Base-by-base conservation (phyloP, 2,113 vertebrate species). In the Aptenodytes patagonicus region DNA sequence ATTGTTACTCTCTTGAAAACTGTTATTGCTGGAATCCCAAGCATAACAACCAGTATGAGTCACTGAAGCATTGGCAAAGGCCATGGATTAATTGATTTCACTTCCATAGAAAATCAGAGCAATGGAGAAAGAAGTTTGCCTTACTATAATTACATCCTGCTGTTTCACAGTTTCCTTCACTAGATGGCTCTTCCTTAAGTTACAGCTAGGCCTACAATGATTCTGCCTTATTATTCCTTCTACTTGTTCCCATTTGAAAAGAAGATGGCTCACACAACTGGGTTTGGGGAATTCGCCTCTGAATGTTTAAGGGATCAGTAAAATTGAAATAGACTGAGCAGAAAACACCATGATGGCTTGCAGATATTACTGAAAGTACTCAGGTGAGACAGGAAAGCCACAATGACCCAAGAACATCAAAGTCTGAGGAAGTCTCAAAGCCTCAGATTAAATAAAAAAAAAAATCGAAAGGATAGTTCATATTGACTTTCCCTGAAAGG, bases 1-100 rank as follows among this genome's bases (percentile, higher is more conserved):
- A 62, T 17, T 85, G 46, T 26, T 54, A 75, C 38, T 46, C 49
- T 57, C 83, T 46, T 70, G 61, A 61, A 92, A 95, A 68, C 36
- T 86, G 52, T 80, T 92, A 71, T 60, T 87, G 69, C 65, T 95
- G 84, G 73, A 95, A 95, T 83, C 73, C 57, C 86, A 91, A 94
- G 54, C 49, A 21, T 24, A 93, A 71, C 88, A 94, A 88, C 32
- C 62, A 26, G 3, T 7, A 26, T 32, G 87, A 93, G 66, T 80
- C 87, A 89, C 73, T 40, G 52, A 66, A 83, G 68, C 51, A 55
- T 2, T 55, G 80, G 76, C 52, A 95, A 93, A 95, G 65, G 73
- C 36, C n/a, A 47, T 0, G 11, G 54, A 75, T 66, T 40, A 69
- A 49, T 46, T 82, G 62, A 28, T 26, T n/a, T 72, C 47, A 28